Evolutionary conservation across 2,888 invertebrate genomes (phyloP), one percentile per base, ranked within the genome.

Genomic region (Trachelus tabidus): DNA sequence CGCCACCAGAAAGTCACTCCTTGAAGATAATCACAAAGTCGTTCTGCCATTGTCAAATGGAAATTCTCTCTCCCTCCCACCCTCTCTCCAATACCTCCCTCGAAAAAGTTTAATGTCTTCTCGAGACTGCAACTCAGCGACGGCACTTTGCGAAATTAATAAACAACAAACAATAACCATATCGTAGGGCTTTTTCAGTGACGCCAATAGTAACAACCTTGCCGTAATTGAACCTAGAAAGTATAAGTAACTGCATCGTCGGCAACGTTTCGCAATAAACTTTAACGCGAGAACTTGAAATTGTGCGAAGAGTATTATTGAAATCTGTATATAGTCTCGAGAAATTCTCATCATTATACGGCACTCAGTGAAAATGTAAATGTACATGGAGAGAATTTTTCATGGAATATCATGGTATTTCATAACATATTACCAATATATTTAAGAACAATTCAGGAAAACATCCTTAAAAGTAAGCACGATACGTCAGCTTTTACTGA

Each of bases 81-180:
- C 0, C n/a, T 40, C 12, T 11, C 35, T 35, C 33, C n/a, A 35
- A 73, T 23, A 34, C n/a, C 23, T 34, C 4, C 34, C 34, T 23
- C 23, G n/a, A 34, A 23, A 56, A 56, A 56, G 56, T 71, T 71
- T 71, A 30, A 71, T 30, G 30, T 34, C 34, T 71, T 34, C 71
- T 71, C 30, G 31, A 71, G 23, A 56, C 23, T 56, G 23, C 56
- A 6, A 23, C 23, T 56, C 23, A 23, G 2, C 6, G 56, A 56
- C 71, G 71, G 71, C 12, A 71, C 71, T 71, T 30, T 71, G 71
- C 30, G 30, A 71, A 34, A 71, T 71, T 56, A 56, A 56, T 56
- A 56, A 56, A 56, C 56, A 56, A 56, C 23, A 1, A 23, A 23
- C 40, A 9, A 9, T 23, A 56, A 56, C 23, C 23, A 2, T 56